These are phyloP conservation scores for Mionectes olivaceus DNA, from an alignment of 2,797 vertebrate genomes.

Conservation along the genomic window DNA sequence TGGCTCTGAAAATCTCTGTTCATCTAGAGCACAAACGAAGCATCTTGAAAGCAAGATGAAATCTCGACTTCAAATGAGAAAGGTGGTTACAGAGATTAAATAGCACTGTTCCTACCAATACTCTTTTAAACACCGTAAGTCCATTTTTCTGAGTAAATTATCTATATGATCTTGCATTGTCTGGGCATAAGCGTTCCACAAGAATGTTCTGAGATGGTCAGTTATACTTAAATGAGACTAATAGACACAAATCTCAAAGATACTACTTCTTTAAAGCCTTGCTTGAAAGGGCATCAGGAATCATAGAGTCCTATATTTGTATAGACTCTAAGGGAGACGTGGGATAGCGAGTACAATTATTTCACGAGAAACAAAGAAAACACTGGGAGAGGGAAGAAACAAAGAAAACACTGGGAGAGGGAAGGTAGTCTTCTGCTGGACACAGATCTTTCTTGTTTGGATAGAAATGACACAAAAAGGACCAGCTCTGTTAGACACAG, in stretches of 20 bases:
- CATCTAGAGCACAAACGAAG: not conserved
- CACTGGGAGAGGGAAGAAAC: not conserved
- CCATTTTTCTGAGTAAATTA: not conserved
- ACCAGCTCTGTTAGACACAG: accelerated
- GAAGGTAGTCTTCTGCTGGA: not conserved
- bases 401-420: not conserved
- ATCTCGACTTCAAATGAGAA: not conserved
- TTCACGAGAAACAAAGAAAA: not conserved
- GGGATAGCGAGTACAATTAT: not conserved
- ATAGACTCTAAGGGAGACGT: not conserved
- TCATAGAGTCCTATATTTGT: not conserved
- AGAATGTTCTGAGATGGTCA: not conserved
- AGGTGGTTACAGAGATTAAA: not conserved
- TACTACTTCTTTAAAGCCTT: not conserved
- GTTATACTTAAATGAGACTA: not conserved
- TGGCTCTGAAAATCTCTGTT: not conserved
- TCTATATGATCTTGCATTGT: not conserved
- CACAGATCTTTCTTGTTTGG: not conserved
- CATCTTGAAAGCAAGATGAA: not conserved
- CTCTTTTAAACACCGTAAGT: not conserved
- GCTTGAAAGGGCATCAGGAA: not conserved
- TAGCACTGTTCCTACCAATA: not conserved
- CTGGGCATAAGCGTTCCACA: not conserved
- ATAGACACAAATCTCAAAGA: not conserved
- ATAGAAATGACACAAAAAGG: not conserved